A percentile compares a stretch with the other conserved stretches of the same genome.
These are phyloP conservation scores for Odocoileus hemionus DNA, from an alignment of 2,113 vertebrate genomes.

Conservation along the genomic window DNA sequence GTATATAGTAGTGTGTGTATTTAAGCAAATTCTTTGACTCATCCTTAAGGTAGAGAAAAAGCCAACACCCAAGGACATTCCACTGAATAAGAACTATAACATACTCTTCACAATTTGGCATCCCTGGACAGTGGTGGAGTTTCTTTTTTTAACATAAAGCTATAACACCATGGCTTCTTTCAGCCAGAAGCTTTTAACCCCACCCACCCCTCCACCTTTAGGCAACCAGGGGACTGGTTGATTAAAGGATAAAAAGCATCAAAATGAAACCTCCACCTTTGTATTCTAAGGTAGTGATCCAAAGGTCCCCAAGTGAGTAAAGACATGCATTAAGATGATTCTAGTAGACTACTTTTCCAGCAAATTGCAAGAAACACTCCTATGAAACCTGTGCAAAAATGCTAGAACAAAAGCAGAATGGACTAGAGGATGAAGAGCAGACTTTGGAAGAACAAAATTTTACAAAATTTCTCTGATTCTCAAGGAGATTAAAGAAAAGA, in stretches of 20 bases:
- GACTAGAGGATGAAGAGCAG: not conserved
- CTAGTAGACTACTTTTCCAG: not conserved
- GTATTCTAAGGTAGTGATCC: not conserved
- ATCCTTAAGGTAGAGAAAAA: not conserved
- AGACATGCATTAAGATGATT: not conserved
- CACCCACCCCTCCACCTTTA: not conserved
- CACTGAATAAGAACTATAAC: not conserved
- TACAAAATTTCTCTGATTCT: slow-evolving; percentile 22
- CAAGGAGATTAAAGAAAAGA: not conserved
- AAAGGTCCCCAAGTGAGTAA: not conserved
- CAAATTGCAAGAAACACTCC: slow-evolving; percentile 7
- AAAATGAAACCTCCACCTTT: not conserved
- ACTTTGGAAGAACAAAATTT: slow-evolving; percentile 21
- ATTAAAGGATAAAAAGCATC: not conserved
- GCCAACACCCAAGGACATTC: not conserved
- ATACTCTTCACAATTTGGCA: not conserved
- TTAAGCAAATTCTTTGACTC: not conserved
- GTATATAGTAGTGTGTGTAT: not conserved
- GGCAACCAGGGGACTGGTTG: not conserved
- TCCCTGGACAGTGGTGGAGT: not conserved
- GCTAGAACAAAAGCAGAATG: not conserved
- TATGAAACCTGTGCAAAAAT: not conserved
- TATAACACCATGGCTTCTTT: not conserved
- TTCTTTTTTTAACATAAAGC: not conserved
- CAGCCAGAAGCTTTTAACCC: not conserved